These are phyloP conservation scores for Agriopis aurantiaria DNA, from an alignment of 2,888 invertebrate species.

Conservation along the genomic window DNA sequence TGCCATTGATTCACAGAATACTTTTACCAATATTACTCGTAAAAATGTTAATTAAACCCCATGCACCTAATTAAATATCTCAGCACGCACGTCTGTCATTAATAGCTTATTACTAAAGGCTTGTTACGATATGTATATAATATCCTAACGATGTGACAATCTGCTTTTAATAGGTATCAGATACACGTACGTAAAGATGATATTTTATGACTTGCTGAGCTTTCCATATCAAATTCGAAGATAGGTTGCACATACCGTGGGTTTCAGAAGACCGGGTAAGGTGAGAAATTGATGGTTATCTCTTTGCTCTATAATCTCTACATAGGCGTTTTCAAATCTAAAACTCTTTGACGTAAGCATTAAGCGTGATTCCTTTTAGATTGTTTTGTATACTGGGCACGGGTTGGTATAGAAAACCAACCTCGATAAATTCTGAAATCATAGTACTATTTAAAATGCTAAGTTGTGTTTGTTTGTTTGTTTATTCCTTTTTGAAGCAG, in stretches of 20 bases:
- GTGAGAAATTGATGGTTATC: background rate
- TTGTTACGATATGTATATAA: slow-evolving; percentile 26
- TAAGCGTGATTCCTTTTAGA: too few relatives aligned
- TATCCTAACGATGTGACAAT: slow-evolving; percentile 37
- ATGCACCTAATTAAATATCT: slow-evolving; percentile 23
- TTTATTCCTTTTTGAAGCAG: too few relatives aligned
- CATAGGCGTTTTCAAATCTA: background rate
- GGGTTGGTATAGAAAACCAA: too few relatives aligned
- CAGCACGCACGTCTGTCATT: slow-evolving; percentile 24
- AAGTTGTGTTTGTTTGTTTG: too few relatives aligned
- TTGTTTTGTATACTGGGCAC: too few relatives aligned
- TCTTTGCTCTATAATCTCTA: background rate
- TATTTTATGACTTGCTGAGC: slow-evolving; percentile 10
- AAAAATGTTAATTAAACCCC: slow-evolving; percentile 15
- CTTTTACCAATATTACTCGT: background rate
- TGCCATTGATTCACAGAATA: background rate
- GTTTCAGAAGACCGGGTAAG: slow-evolving; percentile 5
- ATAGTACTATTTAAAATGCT: too few relatives aligned
- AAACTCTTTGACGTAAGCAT: background rate
- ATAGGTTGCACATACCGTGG: background rate
- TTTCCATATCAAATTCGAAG: slow-evolving; percentile 9
- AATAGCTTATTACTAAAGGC: slow-evolving; percentile 7
- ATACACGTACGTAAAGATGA: slow-evolving; percentile 24
- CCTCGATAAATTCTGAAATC: too few relatives aligned
- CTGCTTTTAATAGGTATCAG: slow-evolving; percentile 24